phyloP scores from a whole-genome alignment of 2,888 invertebrate species.

The Ischnus inquisitorius region DNA sequence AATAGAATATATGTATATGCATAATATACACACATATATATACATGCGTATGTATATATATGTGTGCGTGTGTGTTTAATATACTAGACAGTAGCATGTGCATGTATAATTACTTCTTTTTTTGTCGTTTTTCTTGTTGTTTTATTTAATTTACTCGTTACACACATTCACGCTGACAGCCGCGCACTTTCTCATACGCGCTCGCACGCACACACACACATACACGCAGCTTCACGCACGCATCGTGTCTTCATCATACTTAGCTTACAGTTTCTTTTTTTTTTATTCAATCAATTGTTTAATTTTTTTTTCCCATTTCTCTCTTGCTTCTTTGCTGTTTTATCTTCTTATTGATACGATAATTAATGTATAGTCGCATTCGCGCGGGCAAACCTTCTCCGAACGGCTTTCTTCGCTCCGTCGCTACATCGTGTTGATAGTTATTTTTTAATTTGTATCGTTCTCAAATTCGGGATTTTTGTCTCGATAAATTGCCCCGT shows the following conservation, averaged over 20 bases:
- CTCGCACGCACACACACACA: no score
- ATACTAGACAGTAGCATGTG: constrained; percentile 71
- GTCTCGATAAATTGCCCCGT: constrained; percentile 38
- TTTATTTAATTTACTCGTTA: constrained; percentile 71
- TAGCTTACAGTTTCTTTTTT: constrained; percentile 22
- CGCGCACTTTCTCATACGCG: constrained; percentile 44
- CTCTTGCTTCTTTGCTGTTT: constrained; percentile 23
- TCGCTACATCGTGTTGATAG: constrained; percentile 26
- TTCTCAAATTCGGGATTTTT: constrained; percentile 25
- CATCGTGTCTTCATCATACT: constrained; percentile 42
- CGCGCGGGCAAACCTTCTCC: constrained; percentile 57
- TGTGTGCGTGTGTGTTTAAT: constrained; percentile 44
- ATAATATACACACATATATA: constrained; percentile 24
- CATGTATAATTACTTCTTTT: constrained; percentile 67
- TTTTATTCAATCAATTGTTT: constrained; percentile 15
- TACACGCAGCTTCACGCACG: constrained; percentile 16
- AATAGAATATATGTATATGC: constrained; percentile 72
- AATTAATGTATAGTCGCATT: constrained; percentile 61
- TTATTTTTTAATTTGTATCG: constrained; percentile 11
- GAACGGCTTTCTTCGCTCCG: constrained; percentile 41
- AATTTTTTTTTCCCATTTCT: constrained; percentile 17
- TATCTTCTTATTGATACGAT: constrained; percentile 58
- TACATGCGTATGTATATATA: constrained; percentile 41
- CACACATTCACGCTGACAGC: constrained; percentile 56
- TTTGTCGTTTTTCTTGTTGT: constrained; percentile 51